Evolutionary conservation across 2,888 invertebrate species (phyloP).

Genomic region (Spodoptera picta): DNA sequence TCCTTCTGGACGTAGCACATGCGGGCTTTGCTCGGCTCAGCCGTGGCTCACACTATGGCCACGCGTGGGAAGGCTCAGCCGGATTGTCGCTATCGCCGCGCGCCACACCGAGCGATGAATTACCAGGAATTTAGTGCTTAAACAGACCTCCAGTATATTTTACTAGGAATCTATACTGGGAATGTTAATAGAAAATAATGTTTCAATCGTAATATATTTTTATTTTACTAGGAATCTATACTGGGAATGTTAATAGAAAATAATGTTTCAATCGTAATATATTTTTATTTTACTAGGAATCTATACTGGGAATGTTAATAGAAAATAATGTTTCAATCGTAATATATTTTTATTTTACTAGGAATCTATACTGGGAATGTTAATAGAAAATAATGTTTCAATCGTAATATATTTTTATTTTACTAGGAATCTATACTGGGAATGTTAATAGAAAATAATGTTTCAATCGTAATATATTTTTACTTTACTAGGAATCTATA

Average conservation of each 20-base stretch:
- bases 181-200: too few species aligned
- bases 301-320: background rate
- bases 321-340: too few species aligned
- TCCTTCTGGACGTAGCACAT: conserved; percentile 26
- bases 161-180: background rate
- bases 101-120: conserved; percentile 8
- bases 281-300: background rate
- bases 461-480: too few species aligned
- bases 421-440: background rate
- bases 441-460: too few species aligned
- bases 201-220: too few species aligned
- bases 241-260: background rate
- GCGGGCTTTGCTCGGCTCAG: conserved; percentile 16
- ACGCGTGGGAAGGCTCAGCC: conserved; percentile 23
- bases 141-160: background rate
- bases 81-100: conserved; percentile 31
- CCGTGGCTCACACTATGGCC: conserved; percentile 12
- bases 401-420: too few species aligned
- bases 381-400: too few species aligned
- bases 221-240: background rate
- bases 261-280: too few species aligned
- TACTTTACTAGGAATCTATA: background rate
- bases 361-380: background rate
- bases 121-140: background rate
- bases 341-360: too few species aligned